Conservation (phyloP, 2,888 invertebrate species). For the Lypha dubia region DNA sequence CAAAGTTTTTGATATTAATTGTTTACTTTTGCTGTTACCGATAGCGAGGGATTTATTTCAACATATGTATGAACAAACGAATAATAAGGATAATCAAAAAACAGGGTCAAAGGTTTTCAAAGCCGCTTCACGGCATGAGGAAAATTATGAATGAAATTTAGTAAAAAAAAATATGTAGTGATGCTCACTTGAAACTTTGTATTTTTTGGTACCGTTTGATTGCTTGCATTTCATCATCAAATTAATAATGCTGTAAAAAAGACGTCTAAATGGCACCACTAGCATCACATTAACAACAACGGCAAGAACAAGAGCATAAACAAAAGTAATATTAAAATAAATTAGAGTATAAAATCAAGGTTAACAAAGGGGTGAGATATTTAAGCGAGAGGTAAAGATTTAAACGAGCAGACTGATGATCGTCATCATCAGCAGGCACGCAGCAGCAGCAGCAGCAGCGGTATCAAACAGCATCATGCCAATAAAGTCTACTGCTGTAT, state of each 20-base stretch:
- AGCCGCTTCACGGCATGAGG: slow-evolving; percentile 54
- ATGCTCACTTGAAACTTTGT: slow-evolving; percentile 53
- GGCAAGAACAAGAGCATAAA: slow-evolving; percentile 19
- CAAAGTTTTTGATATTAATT: slow-evolving; percentile 47
- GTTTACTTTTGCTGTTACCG: slow-evolving; percentile 5
- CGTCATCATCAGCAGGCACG: slow-evolving; percentile 28
- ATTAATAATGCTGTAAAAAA: slow-evolving; percentile 70
- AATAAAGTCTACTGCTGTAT: background rate
- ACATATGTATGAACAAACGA: slow-evolving; percentile 6
- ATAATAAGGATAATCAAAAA: slow-evolving; percentile 4
- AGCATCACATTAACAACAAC: slow-evolving; percentile 38
- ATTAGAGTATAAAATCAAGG: slow-evolving; percentile 71
- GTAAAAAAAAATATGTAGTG: slow-evolving; percentile 14
- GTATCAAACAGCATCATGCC: slow-evolving; percentile 32
- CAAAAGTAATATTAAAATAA: slow-evolving; percentile 62
- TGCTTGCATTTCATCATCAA: slow-evolving; percentile 69
- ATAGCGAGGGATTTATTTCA: background rate
- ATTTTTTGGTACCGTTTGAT: slow-evolving; percentile 33
- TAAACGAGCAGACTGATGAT: slow-evolving; percentile 4
- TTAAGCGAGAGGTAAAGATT: slow-evolving; percentile 24
- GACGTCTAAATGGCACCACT: slow-evolving; percentile 67
- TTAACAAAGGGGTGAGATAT: slow-evolving; percentile 65
- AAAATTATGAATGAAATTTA: slow-evolving; percentile 55
- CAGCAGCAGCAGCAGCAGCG: background rate
- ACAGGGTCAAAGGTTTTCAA: slow-evolving; percentile 65